These are phyloP conservation scores for Salminus brasiliensis DNA, from an alignment of 2,113 vertebrate genomes.

Conservation along the genomic window DNA sequence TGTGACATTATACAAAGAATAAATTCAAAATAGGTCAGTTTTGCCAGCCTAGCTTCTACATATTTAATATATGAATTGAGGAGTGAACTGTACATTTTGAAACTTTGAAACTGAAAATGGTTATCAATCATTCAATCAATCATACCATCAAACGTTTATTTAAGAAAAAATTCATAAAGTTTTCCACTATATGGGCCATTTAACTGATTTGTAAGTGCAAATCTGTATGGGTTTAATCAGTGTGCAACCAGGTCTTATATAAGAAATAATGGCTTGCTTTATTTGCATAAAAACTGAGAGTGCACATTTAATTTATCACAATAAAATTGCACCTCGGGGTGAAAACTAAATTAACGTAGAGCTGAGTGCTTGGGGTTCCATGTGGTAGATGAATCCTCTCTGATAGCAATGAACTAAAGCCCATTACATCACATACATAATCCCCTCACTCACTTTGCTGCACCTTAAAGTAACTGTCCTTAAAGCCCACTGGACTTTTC, in stretches of 20 bases:
- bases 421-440: conserved; percentile 29
- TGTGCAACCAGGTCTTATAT: background rate
- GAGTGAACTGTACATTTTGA: too few species aligned
- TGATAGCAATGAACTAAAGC: conserved; percentile 8
- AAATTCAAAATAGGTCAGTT: too few species aligned
- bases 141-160: too few species aligned
- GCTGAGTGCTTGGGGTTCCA: background rate
- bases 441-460: background rate
- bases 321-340: background rate
- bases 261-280: conserved; percentile 24
- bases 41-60: too few species aligned
- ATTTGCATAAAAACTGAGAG: conserved; percentile 3
- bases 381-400: background rate
- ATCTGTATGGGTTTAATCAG: background rate
- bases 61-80: too few species aligned
- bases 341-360: background rate
- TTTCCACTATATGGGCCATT: too few species aligned
- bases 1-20: too few species aligned
- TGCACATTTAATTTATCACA: background rate
- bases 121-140: too few species aligned
- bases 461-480: background rate
- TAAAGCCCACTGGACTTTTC: background rate
- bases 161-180: too few species aligned
- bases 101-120: too few species aligned
- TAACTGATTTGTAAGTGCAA: too few species aligned